Base-by-base conservation (phyloP, 2,113 vertebrate genomes). In the Podarcis raffonei region DNA sequence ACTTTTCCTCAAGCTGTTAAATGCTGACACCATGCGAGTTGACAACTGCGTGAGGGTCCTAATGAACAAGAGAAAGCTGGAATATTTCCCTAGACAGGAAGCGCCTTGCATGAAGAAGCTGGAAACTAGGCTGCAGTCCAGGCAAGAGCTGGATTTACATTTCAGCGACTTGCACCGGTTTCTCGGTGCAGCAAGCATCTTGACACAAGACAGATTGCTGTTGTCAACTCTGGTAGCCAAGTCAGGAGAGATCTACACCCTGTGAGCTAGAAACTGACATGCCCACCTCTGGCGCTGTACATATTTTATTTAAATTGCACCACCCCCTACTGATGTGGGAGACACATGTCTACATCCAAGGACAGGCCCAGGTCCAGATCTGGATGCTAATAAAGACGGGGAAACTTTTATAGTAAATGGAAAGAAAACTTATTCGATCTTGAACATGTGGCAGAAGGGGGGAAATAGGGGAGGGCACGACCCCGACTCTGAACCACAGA, bases 311-410 rank as follows among this genome's bases (percentile, higher is more conserved):
- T 90, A 92, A 85, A 90, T 85, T 30, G 32, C 22, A 83, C 35
- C n/a, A 62, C 59, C 48, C 81, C 66, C n/a, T 80, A 89, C 25
- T 86, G 74, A 82, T 90, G 92, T 89, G 75, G 12, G 89, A 91
- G 13, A 16, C 71, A 25, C 71, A 89, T 13, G 9, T 35, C 5
- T n/a, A 39, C 32, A 62, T 89, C 8, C 35, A n/a, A 94, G 86
- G 65, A 90, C 32, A 89, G 66, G 72, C 81, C 89, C 81, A 7
- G 81, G 37, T 42, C 66, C 18, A 57, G 39, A 90, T 48, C 89
- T 48, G 48, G 37, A 84, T 1, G 2, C 78, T 59, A 30, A 82
- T 39, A 83, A 12, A 83, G 80, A 84, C 6, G 6, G 84, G 30
- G 42, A 90, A 84, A 23, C 5, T 75, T 53, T 69, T 35, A 22